A percentile compares a stretch with the other conserved stretches of the same genome.
Conservation (phyloP, 2,888 invertebrate species). For the Lapara coniferarum region DNA sequence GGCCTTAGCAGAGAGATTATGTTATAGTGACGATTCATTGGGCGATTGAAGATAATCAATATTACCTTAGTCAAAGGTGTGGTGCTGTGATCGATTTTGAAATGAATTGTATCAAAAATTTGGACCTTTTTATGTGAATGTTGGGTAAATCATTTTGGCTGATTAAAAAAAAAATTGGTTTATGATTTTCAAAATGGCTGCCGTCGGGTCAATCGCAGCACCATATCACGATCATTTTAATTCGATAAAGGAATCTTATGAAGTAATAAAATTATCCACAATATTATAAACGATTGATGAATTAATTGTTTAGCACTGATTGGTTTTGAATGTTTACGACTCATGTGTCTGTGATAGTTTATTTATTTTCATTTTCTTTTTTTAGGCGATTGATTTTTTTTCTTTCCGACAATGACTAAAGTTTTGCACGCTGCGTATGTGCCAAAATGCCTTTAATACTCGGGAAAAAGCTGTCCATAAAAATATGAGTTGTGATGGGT, state of each 20-base stretch:
- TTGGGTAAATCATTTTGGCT: constrained; percentile 38
- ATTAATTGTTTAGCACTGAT: constrained; percentile 60
- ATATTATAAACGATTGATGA: constrained; percentile 49
- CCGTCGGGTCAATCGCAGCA: constrained; percentile 37
- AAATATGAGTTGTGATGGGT: not conserved
- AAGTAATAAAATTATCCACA: constrained; percentile 45
- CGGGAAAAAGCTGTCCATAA: not conserved
- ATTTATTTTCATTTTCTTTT: constrained; percentile 67
- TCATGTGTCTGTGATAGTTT: constrained; percentile 81
- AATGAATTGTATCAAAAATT: not conserved
- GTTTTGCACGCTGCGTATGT: constrained; percentile 33
- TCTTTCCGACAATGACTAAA: constrained; percentile 66
- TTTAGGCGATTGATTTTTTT: constrained; percentile 50
- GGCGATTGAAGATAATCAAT: constrained; percentile 24
- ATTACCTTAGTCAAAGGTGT: not conserved
- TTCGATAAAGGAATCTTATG: constrained; percentile 66
- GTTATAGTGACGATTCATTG: not conserved
- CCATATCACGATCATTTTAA: constrained; percentile 36
- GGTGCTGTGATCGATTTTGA: constrained; percentile 17
- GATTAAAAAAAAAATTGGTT: not conserved
- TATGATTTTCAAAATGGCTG: not conserved
- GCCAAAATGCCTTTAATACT: not conserved
- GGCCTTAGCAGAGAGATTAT: constrained; percentile 16
- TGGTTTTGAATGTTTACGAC: constrained; percentile 68
- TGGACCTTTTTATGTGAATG: constrained; percentile 13